Evolutionary conservation across 2,113 vertebrate species (phyloP).

Genomic region (Lonchura striata): DNA sequence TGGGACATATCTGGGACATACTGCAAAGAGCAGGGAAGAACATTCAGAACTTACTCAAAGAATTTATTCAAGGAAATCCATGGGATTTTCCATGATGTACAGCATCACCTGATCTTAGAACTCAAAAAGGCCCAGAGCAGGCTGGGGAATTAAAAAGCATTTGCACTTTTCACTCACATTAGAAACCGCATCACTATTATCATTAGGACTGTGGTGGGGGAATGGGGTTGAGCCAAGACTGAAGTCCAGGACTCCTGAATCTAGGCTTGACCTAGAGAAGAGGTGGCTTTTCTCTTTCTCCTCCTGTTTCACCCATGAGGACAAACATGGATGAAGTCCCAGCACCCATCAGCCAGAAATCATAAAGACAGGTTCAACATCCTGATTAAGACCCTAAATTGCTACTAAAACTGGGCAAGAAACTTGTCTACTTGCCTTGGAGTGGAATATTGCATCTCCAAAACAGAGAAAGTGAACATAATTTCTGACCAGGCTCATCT

Average conservation of each 20-base stretch:
- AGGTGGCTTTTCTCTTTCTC: neutral
- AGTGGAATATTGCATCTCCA: neutral
- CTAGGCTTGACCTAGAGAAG: neutral
- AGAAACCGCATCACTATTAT: neutral
- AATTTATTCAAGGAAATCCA: neutral
- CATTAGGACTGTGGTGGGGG: neutral
- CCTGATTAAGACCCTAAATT: neutral
- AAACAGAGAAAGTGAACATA: neutral
- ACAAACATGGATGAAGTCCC: neutral
- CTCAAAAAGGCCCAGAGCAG: neutral
- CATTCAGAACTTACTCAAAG: neutral
- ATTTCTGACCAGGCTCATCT: neutral
- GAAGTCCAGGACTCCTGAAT: neutral
- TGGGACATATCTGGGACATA: neutral
- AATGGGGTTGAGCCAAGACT: neutral
- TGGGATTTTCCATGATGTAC: neutral
- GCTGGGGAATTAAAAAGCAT: neutral
- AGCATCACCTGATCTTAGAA: neutral
- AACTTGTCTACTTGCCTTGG: neutral
- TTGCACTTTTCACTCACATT: neutral
- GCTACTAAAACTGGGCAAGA: neutral
- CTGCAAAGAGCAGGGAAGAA: neutral
- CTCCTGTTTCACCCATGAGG: neutral
- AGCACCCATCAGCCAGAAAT: neutral
- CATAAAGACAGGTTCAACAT: neutral